Evolutionary conservation across 2,888 invertebrate genomes (phyloP).

Genomic region (Podabrus alpinus): DNA sequence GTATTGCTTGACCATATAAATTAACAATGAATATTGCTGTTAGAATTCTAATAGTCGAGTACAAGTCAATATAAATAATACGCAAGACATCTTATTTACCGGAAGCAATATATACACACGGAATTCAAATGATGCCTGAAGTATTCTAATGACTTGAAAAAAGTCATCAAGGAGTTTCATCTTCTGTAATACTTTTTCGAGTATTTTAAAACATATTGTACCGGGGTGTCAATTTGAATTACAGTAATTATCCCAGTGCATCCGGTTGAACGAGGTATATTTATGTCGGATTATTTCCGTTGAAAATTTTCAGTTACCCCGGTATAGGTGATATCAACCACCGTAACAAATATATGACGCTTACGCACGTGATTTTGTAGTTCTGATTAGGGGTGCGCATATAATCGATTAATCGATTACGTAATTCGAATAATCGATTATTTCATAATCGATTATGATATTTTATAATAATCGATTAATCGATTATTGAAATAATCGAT

Average conservation of each 20-base stretch:
- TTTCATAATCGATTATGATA: too few relatives aligned
- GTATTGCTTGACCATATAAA: background rate
- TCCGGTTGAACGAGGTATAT: constrained; percentile 22
- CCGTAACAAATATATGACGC: constrained; percentile 1
- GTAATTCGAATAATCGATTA: too few relatives aligned
- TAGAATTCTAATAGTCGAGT: background rate
- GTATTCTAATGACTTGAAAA: constrained; percentile 24
- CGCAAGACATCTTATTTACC: constrained; percentile 2
- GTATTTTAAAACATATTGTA: constrained; percentile 24
- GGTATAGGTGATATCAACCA: background rate
- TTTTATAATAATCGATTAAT: too few relatives aligned
- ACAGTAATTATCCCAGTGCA: constrained; percentile 25
- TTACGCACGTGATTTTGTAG: background rate
- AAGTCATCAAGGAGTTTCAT: constrained; percentile 9
- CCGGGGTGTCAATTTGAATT: constrained; percentile 16
- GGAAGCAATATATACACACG: constrained; percentile 20
- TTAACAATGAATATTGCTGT: background rate
- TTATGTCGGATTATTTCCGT: constrained; percentile 21
- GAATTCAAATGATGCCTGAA: constrained; percentile 26
- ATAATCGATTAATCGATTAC: too few relatives aligned
- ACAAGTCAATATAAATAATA: background rate
- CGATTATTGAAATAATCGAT: too few relatives aligned
- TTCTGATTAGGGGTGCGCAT: too few relatives aligned
- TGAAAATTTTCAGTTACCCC: constrained; percentile 5
- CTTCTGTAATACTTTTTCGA: constrained; percentile 9